Base-by-base conservation (phyloP, 2,888 invertebrate genomes). In the Dasypolia templi region DNA sequence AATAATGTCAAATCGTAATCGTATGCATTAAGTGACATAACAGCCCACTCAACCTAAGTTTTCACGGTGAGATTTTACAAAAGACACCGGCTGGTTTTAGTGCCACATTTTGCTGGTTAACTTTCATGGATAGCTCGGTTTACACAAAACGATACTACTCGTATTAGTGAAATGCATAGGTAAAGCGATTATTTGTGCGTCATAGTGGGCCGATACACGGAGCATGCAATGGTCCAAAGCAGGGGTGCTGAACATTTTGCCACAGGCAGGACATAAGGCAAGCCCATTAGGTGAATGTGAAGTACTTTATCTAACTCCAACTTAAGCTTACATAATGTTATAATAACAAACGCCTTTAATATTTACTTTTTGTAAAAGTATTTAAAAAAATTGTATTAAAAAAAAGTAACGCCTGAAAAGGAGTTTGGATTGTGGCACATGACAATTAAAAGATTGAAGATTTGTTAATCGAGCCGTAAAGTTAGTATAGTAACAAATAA, bases 231-330 rank as follows among this genome's bases (percentile, higher is more conserved):
- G 53, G 19, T 51, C 35, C 26, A 49, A 46, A 17, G 39, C 53
- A 51, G 76, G 0, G 39, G 26, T 22, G 11, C 22, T 55, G 39
- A 75, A 75, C 59, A 46, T 75, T 67, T 63, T 42, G 2, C 9
- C 14, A 7, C 14, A 58, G 3, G 5, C 56, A 22, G 56, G 22
- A 22, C 22, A 58, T 22, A 12, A 19, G 12, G 32, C 56, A 22
- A 58, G 22, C 12, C 3, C 22, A 22, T 22, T 22, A 58, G 12
- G 22, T 22, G 5, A 5, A 26, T 14, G 11, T 53, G 51, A n/a
- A n/a, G 4, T 51, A 51, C 3, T 51, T 11, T 5, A 26, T 5
- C 26, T 26, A 26, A 53, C 26, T 26, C 12, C 26, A 51, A 26
- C 5, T 26, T 14, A 14, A 26, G 53, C 53, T 26, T 26, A 3